These are phyloP conservation scores for Hippoglossus hippoglossus DNA, from an alignment of 2,797 vertebrate species.

Conservation along the genomic window DNA sequence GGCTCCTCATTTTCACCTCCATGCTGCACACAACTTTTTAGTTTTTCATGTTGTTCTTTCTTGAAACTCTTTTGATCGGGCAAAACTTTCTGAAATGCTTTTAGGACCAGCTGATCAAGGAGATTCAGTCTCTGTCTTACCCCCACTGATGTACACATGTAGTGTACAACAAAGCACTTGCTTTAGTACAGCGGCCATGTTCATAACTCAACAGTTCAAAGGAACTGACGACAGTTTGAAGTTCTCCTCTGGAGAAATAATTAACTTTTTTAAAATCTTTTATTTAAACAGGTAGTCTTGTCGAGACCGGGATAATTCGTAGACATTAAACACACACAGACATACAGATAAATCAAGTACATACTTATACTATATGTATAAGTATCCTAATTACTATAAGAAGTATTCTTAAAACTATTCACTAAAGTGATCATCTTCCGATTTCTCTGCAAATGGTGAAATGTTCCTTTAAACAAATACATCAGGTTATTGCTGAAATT, in stretches of 20 bases:
- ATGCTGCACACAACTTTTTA: constrained; percentile 20
- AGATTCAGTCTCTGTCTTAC: constrained; percentile 11
- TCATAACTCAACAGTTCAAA: background rate
- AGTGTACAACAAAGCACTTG: background rate
- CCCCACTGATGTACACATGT: background rate
- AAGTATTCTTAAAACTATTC: no score
- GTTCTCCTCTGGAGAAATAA: no score
- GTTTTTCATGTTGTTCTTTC: constrained; percentile 13
- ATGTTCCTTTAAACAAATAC: background rate
- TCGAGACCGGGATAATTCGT: no score
- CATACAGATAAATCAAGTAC: no score
- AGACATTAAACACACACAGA: no score
- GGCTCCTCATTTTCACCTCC: constrained; percentile 38
- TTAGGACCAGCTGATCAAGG: constrained; percentile 29
- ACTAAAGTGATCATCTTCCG: no score
- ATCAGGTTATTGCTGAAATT: background rate
- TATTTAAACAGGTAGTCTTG: no score
- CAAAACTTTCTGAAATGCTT: constrained; percentile 10
- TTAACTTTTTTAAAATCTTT: no score
- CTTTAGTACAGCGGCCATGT: background rate
- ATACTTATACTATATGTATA: no score
- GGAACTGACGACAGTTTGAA: background rate
- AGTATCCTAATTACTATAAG: no score
- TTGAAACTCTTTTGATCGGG: constrained; percentile 34
- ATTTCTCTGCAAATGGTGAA: background rate